Percentiles rank a stretch among this genome's conserved stretches.
These are phyloP conservation scores for Limnephilus auricula DNA, from an alignment of 2,888 invertebrate species.

Conservation along the genomic window DNA sequence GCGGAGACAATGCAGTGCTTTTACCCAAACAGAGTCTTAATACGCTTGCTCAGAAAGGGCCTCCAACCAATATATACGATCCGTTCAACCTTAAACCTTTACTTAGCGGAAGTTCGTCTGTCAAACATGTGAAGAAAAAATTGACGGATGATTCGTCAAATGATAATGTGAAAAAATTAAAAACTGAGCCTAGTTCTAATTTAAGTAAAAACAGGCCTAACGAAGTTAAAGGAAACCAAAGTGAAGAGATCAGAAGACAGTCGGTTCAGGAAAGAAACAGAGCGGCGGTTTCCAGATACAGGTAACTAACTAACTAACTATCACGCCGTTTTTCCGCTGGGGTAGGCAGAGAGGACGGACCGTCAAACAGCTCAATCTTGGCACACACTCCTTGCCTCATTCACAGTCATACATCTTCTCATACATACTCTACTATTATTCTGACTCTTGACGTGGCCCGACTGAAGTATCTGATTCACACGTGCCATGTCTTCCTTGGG, in stretches of 20 bases:
- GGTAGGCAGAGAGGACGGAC: too few relatives aligned
- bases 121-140: background rate
- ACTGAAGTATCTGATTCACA: too few relatives aligned
- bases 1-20: slow-evolving; percentile 25
- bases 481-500: too few relatives aligned
- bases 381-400: too few relatives aligned
- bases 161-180: background rate
- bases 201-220: background rate
- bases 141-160: background rate
- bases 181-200: background rate
- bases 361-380: too few relatives aligned
- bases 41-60: background rate
- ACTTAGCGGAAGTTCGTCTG: background rate
- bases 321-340: too few relatives aligned
- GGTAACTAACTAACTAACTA: slow-evolving; percentile 56
- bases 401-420: too few relatives aligned
- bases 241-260: slow-evolving; percentile 31
- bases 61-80: background rate
- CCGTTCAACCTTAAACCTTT: slow-evolving; percentile 21
- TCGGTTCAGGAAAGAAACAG: slow-evolving; percentile 58
- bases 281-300: slow-evolving; percentile 64
- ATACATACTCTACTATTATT: too few relatives aligned
- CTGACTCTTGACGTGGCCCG: too few relatives aligned
- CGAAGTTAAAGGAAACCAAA: background rate
- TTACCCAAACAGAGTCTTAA: background rate